Base-by-base conservation (phyloP, 2,797 vertebrate species). In the Dipus sagitta region DNA sequence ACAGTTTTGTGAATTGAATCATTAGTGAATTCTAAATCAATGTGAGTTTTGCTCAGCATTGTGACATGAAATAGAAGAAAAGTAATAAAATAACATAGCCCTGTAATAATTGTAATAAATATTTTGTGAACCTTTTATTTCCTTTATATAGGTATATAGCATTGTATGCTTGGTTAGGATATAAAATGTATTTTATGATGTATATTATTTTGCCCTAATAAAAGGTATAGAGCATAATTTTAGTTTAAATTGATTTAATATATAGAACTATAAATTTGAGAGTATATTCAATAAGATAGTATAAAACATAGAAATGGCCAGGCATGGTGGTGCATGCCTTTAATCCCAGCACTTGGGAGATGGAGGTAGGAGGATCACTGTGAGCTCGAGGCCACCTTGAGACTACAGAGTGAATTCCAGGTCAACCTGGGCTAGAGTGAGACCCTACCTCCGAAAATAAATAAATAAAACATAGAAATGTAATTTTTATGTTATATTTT, bases 141-240 rank as follows among this genome's bases (percentile, higher is more conserved):
- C 47, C 79, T 79, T 62, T 80, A 42, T 81, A 24, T 76, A 21
- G 81, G 17, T 77, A 6, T 86, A 62, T 86, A 62, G 11, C 12
- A 70, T 32, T 93, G 6, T 84, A n/a, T 54, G 0, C 42, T 78
- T 34, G 70, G 62, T 18, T 9, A 42, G 71, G 34, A 82, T 62
- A 82, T 82, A 86, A 91, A 81, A 86, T 52, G 0, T 75, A 80
- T 90, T 85, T 87, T 38, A 76, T 77, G 38, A 24, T 90, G 9
- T 79, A 86, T 4, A 80, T 93, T 67, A 92, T 89, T 72, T 62
- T 89, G 30, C 15, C 28, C 47, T 64, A 91, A 85, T 84, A 71
- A 91, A 90, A 93, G 86, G 9, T 82, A 80, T 32, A 82, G 18
- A 68, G 86, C 0, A 26, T 77, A 85, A 81, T 81, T 92, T 93